Base-by-base conservation (phyloP, 2,888 invertebrate species). In the Nomada ruficornis region DNA sequence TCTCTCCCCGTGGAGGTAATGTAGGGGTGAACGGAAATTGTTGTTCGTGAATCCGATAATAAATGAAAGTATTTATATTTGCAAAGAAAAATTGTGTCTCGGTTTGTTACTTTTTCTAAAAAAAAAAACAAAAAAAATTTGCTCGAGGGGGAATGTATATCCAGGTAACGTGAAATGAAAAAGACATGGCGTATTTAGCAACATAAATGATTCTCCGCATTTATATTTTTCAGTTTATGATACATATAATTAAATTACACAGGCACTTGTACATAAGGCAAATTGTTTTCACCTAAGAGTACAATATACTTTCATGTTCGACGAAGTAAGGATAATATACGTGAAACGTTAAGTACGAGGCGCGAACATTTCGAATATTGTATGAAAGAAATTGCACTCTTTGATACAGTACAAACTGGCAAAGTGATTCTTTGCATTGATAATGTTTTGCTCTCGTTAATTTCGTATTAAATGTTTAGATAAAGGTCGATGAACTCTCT, bases 191-290 rank as follows among this genome's bases (percentile, higher is more conserved):
- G 52, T 70, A 26, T 36, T 73, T 68, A 64, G 7, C 83, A 78
- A 76, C 59, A 85, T 83, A 89, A 89, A 89, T 86, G 86, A 80
- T 82, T 73, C 65, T 80, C 79, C 85, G 55, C 87, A 84, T 85
- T 70, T 86, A 85, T 89, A 77, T 88, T 85, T 87, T 84, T 85
- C 80, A 78, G 15, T 86, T 80, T 77, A 68, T 70, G 74, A 82
- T 77, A 36, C 36, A 36, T 36, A 54, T 52, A 67, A 85, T 88
- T 81, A 69, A 77, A 80, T 82, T 83, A 79, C 82, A 87, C 79
- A 89, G 88, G 88, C 89, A 89, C 89, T 90, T 90, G 82, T 87
- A 88, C 83, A 86, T 87, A 79, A 88, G 84, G 80, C 81, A 82
- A 55, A 80, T 83, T 75, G 54, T 76, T 83, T 68, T 73, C 69